A percentile compares a stretch with the other conserved stretches of the same genome.
These are phyloP conservation scores for Pachypeltis micranthus DNA, from an alignment of 1,140 invertebrate species.

Conservation along the genomic window DNA sequence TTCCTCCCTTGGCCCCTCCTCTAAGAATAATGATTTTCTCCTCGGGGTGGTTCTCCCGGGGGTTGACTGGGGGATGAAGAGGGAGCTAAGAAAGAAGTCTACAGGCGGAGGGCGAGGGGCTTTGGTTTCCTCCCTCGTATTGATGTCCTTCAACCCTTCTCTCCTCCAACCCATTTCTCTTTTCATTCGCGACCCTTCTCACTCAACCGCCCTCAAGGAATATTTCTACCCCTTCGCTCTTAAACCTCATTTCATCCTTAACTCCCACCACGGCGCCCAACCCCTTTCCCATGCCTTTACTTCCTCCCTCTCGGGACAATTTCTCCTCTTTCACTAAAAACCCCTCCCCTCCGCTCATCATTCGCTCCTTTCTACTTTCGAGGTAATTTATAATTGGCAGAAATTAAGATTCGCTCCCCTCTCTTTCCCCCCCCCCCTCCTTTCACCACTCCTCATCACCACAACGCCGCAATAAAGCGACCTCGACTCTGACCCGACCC, in stretches of 20 bases:
- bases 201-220: slow-evolving; percentile 8
- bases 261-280: background rate
- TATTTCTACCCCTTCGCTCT: slow-evolving; percentile 11
- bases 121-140: slow-evolving; percentile 3
- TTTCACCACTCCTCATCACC: no score
- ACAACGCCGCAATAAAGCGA: no score
- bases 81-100: slow-evolving; percentile 10
- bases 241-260: background rate
- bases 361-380: background rate
- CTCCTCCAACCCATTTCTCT: background rate
- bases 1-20: slow-evolving; percentile 16
- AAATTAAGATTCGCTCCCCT: slow-evolving; percentile 8
- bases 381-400: slow-evolving; percentile 12
- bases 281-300: background rate
- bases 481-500: no score
- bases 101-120: background rate
- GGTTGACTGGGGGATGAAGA: background rate
- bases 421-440: no score
- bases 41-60: slow-evolving; percentile 1
- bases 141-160: slow-evolving; percentile 9
- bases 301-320: background rate
- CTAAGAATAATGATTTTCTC: slow-evolving; percentile 22
- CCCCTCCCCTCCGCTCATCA: background rate
- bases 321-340: background rate
- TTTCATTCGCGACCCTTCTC: no score